Conservation (phyloP, 2,113 vertebrate species). For the Struthidea cinerea region DNA sequence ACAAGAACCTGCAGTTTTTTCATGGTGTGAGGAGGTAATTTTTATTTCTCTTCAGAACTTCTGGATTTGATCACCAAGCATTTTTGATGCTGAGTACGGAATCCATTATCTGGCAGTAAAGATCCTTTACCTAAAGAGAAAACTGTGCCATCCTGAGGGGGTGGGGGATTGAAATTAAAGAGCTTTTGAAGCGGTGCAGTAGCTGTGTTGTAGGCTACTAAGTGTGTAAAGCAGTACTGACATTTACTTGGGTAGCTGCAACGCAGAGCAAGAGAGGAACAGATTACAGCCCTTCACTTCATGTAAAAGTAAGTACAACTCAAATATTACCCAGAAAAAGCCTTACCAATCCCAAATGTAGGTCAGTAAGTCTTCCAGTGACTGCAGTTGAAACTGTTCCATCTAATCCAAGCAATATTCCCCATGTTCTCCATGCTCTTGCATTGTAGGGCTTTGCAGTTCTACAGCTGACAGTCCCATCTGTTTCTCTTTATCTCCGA, state of each 20-base stretch:
- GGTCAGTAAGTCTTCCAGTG: neutral
- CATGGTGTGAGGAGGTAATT: neutral
- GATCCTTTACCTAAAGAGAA: neutral
- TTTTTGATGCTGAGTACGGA: neutral
- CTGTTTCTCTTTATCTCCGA: neutral
- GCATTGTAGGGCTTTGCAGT: neutral
- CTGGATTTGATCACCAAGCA: neutral
- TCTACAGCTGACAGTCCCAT: neutral
- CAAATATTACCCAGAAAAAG: neutral
- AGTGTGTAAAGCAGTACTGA: neutral
- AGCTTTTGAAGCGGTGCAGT: neutral
- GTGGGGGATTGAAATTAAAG: neutral
- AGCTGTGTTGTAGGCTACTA: neutral
- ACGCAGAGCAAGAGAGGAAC: neutral
- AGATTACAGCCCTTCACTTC: neutral
- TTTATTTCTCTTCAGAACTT: neutral
- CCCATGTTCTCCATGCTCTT: neutral
- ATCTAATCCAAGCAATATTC: neutral
- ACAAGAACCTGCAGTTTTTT: neutral
- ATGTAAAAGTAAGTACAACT: neutral
- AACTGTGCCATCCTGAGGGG: neutral
- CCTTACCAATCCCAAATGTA: neutral
- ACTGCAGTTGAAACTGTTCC: neutral
- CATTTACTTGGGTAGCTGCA: neutral
- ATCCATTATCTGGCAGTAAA: neutral